Conservation (phyloP, 2,797 vertebrate species). For the Cynodonichthys magdalenae region DNA sequence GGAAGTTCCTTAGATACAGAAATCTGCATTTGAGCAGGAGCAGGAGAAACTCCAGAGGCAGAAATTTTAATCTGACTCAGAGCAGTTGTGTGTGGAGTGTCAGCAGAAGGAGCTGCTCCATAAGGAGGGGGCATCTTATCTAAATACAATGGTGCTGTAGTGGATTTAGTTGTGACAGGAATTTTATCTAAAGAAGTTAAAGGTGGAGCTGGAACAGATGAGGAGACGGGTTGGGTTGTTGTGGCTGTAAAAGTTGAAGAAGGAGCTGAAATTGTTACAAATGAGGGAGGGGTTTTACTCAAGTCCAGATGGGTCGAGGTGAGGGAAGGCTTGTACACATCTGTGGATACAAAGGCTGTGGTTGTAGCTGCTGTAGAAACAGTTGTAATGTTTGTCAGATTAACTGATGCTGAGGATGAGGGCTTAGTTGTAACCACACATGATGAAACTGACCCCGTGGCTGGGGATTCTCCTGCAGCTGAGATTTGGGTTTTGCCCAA, state of each 20-base stretch:
- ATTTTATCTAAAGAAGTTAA: slow-evolving; percentile 41
- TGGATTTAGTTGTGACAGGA: slow-evolving; percentile 29
- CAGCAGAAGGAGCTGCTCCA: slow-evolving; percentile 8
- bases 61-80: slow-evolving; percentile 26
- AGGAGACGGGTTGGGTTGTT: slow-evolving; percentile 41
- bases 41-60: not conserved
- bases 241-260: slow-evolving; percentile 8
- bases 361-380: slow-evolving; percentile 26
- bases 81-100: slow-evolving; percentile 19
- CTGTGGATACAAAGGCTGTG: slow-evolving; percentile 17
- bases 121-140: slow-evolving; percentile 47
- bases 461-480: slow-evolving; percentile 33
- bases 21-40: slow-evolving; percentile 11
- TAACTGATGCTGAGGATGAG: slow-evolving; percentile 8
- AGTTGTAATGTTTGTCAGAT: slow-evolving; percentile 25
- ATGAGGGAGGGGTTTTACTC: slow-evolving; percentile 28
- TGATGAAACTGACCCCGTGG: slow-evolving; percentile 25
- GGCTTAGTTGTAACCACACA: slow-evolving; percentile 23
- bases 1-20: slow-evolving; percentile 24
- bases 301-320: slow-evolving; percentile 28
- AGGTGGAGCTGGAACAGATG: slow-evolving; percentile 32
- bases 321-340: slow-evolving; percentile 39
- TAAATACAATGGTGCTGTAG: slow-evolving; percentile 17
- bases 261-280: slow-evolving; percentile 26
- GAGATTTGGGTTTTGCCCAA: slow-evolving; percentile 44